Evolutionary conservation across 2,888 invertebrate genomes (phyloP).

Genomic region (Temnothorax rugatulus): DNA sequence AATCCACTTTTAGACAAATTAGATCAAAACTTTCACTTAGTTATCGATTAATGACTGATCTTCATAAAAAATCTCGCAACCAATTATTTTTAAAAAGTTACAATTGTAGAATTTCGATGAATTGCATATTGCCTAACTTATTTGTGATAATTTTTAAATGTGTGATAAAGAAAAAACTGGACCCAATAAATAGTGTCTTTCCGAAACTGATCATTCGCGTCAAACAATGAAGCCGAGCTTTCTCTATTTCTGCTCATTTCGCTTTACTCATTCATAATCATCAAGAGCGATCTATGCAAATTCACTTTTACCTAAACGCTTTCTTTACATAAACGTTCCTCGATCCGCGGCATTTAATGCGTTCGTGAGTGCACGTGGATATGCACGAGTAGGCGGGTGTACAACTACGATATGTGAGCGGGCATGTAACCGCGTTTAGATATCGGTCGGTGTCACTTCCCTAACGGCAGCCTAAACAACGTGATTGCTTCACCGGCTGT

Average conservation of each 20-base stretch:
- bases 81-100: background rate
- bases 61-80: background rate
- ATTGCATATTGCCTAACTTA: background rate
- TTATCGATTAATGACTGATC: background rate
- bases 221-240: background rate
- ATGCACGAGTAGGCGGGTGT: slow-evolving; percentile 61
- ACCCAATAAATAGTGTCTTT: background rate
- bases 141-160: background rate
- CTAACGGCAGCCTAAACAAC: slow-evolving; percentile 70
- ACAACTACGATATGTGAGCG: slow-evolving; percentile 26
- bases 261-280: slow-evolving; percentile 4
- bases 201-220: background rate
- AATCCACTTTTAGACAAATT: background rate
- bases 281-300: slow-evolving; percentile 21
- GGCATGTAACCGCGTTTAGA: slow-evolving; percentile 36
- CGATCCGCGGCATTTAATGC: slow-evolving; percentile 71
- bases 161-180: background rate
- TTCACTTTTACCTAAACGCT: slow-evolving; percentile 15
- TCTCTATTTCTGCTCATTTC: background rate
- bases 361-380: slow-evolving; percentile 54
- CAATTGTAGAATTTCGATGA: background rate
- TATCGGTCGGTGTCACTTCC: slow-evolving; percentile 38
- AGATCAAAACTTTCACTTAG: background rate
- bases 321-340: background rate
- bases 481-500: slow-evolving; percentile 66